These are phyloP conservation scores for Heliconius sara DNA, from an alignment of 2,888 invertebrate genomes.

Conservation along the genomic window DNA sequence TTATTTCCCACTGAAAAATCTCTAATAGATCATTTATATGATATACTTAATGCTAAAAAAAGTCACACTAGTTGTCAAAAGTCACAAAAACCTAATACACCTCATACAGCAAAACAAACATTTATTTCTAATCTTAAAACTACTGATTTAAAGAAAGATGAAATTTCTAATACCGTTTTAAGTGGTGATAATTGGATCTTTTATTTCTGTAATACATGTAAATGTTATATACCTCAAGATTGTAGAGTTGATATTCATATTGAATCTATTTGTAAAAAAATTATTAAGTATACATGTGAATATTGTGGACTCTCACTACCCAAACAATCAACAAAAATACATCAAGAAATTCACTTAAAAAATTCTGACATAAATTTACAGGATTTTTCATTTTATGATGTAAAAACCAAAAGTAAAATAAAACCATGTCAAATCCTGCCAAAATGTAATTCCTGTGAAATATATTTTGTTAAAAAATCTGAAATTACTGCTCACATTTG, in stretches of 20 bases:
- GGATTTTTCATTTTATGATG: constrained; percentile 64
- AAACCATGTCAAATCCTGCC: constrained; percentile 65
- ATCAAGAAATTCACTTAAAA: constrained; percentile 58
- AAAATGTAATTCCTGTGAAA: constrained; percentile 61
- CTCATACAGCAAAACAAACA: neutral
- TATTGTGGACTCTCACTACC: constrained; percentile 66
- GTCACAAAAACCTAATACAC: neutral
- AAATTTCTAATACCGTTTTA: constrained; percentile 12
- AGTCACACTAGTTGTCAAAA: neutral
- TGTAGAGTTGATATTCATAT: constrained; percentile 54
- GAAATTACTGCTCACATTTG: constrained; percentile 59
- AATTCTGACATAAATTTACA: constrained; percentile 57
- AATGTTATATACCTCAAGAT: constrained; percentile 58
- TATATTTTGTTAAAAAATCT: constrained; percentile 60
- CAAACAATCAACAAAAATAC: constrained; percentile 52
- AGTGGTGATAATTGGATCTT: constrained; percentile 19
- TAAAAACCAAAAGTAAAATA: constrained; percentile 57
- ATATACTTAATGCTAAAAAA: constrained; percentile 55
- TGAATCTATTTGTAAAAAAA: constrained; percentile 55
- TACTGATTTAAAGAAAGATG: neutral
- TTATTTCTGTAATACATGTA: constrained; percentile 62
- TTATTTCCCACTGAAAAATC: constrained; percentile 58
- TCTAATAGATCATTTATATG: constrained; percentile 70
- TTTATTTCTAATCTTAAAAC: neutral
- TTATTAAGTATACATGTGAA: constrained; percentile 57